Percentiles rank a stretch among this genome's conserved stretches.
These are phyloP conservation scores for Osmerus mordax DNA, from an alignment of 2,113 vertebrate genomes.

Conservation along the genomic window DNA sequence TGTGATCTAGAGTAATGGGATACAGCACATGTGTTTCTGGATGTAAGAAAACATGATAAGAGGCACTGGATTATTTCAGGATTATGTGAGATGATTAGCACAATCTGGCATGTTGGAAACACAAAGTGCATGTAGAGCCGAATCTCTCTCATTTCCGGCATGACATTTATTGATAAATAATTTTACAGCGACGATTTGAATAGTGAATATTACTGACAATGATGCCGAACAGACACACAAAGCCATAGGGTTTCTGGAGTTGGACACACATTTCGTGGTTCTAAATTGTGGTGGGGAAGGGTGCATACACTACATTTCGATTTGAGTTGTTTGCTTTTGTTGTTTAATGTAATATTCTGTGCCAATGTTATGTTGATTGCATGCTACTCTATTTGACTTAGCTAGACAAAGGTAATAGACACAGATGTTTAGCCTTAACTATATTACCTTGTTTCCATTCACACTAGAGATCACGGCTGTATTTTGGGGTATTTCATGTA, in stretches of 20 bases:
- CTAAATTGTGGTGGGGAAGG: conserved; percentile 55
- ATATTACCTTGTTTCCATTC: conserved; percentile 81
- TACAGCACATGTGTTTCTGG: conserved; percentile 63
- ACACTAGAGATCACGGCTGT: conserved; percentile 66
- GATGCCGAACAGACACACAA: conserved; percentile 62
- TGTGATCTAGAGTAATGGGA: conserved; percentile 62
- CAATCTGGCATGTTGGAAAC: conserved; percentile 82
- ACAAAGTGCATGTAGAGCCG: conserved; percentile 87
- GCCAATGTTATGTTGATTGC: conserved; percentile 81
- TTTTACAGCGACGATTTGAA: conserved; percentile 67
- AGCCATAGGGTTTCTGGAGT: conserved; percentile 66
- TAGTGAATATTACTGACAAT: conserved; percentile 58
- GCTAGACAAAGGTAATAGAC: conserved; percentile 75
- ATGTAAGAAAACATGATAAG: conserved; percentile 68
- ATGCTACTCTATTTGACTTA: conserved; percentile 82
- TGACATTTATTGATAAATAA: conserved; percentile 86
- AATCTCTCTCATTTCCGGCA: conserved; percentile 81
- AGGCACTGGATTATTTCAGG: conserved; percentile 68
- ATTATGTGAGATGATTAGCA: conserved; percentile 70
- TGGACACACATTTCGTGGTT: conserved; percentile 50
- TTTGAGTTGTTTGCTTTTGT: conserved; percentile 70
- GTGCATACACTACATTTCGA: conserved; percentile 57
- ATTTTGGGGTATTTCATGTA: conserved; percentile 72
- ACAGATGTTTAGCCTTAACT: conserved; percentile 83
- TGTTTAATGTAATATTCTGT: conserved; percentile 75